Evolutionary conservation across 2,888 invertebrate species (phyloP), one percentile per base, ranked within the genome.

Genomic region (Hoplodrina ambigua): DNA sequence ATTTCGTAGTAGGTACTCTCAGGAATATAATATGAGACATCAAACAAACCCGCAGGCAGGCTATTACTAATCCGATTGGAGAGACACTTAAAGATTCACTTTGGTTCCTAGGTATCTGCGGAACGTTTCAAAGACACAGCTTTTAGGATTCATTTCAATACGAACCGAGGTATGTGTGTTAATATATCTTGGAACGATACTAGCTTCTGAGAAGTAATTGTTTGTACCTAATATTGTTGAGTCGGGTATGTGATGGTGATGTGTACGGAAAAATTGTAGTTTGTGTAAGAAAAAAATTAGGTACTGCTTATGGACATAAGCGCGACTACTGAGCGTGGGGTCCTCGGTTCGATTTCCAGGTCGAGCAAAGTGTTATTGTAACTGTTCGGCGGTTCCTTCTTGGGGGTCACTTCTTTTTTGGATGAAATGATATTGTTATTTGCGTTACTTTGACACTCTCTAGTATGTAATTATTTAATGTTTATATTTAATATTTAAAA

Each of bases 41-140:
- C 81, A 81, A 81, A 80, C 44, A 62, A 56, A 57, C 25, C 62
- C 33, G 6, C 56, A 69, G 30, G 25, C 46, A 59, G 17, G 37
- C 44, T 59, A 52, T 53, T 55, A 60, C 37, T 80, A 64, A 80
- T 71, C 70, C 52, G 62, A 66, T 70, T 59, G 53, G 56, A 70
- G 50, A 33, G 46, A 41, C 65, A 80, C 81, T 80, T 66, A 70
- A 11, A 15, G 17, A 80, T 78, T 70, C 65, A 63, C 77, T 80
- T 70, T 78, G 62, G 58, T 74, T 67, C 58, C 62, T 63, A 63
- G 62, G 6, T 58, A 63, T 76, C 55, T 54, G 7, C 66, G 59
- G 56, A 59, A 80, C 63, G 65, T 62, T 50, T 46, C 53, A 59
- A 56, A 60, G 62, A 63, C 33, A 53, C 69, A 50, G 50, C 69